phyloP scores from a whole-genome alignment of 2,113 vertebrate genomes.

The Vidua macroura region DNA sequence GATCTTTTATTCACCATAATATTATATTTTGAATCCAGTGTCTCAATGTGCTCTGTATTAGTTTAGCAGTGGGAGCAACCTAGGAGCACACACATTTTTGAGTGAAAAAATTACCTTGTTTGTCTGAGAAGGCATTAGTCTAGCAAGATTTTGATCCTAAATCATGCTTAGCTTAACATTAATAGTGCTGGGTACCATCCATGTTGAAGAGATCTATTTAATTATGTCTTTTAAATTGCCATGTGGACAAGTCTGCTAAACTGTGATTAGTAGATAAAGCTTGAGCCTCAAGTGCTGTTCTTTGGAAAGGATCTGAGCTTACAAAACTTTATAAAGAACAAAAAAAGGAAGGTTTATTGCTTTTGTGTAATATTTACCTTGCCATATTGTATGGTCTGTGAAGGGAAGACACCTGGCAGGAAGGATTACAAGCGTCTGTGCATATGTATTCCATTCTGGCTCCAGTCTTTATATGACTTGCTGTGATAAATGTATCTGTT shows the following conservation, averaged over 20 bases:
- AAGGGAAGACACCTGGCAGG: background rate
- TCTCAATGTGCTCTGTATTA: background rate
- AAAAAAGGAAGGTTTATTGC: background rate
- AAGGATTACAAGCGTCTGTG: background rate
- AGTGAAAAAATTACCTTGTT: background rate
- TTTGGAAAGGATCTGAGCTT: background rate
- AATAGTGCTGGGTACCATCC: background rate
- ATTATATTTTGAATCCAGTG: background rate
- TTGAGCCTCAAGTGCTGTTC: background rate
- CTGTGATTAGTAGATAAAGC: background rate
- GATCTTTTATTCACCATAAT: background rate
- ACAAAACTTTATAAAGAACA: background rate
- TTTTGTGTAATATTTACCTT: background rate
- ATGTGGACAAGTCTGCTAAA: background rate
- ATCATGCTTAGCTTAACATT: background rate
- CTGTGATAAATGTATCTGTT: background rate
- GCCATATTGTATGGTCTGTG: background rate
- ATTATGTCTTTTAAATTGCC: background rate
- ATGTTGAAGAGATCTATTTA: background rate
- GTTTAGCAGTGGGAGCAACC: background rate
- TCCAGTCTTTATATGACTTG: background rate
- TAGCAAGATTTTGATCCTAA: background rate
- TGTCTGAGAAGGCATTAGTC: background rate
- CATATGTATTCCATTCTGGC: background rate
- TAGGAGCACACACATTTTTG: background rate